phyloP scores from a whole-genome alignment of 2,888 invertebrate species.

The Drosophila niveifrons region DNA sequence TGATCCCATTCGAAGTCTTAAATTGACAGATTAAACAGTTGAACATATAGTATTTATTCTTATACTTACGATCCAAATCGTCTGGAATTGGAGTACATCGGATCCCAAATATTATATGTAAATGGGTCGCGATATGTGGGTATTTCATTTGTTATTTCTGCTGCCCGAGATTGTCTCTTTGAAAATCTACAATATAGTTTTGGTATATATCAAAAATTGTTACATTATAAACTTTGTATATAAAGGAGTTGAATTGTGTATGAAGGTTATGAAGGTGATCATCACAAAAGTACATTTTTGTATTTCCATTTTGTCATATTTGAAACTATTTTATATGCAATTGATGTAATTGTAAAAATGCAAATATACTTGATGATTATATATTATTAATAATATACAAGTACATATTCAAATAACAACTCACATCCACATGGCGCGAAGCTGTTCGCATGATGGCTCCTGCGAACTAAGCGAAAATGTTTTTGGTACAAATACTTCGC shows the following conservation, averaged over 20 bases:
- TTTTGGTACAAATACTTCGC: slow-evolving; percentile 83
- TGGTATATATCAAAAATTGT: background rate
- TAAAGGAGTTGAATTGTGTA: too few relatives aligned
- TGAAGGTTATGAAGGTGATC: too few relatives aligned
- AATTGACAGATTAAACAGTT: background rate
- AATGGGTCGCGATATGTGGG: slow-evolving; percentile 93
- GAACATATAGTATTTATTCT: background rate
- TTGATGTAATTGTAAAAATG: too few relatives aligned
- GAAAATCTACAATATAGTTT: slow-evolving; percentile 87
- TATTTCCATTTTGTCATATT: too few relatives aligned
- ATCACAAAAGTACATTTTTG: too few relatives aligned
- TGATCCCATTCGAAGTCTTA: slow-evolving; percentile 84
- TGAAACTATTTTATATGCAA: too few relatives aligned
- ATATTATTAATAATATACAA: background rate
- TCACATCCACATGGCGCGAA: slow-evolving; percentile 95
- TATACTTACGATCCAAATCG: slow-evolving; percentile 87
- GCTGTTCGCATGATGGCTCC: slow-evolving; percentile 94
- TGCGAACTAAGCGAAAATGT: slow-evolving; percentile 81
- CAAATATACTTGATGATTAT: too few relatives aligned
- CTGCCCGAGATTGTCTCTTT: slow-evolving; percentile 93
- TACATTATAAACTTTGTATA: background rate
- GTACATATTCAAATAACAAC: slow-evolving; percentile 27
- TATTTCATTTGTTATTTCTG: slow-evolving; percentile 94
- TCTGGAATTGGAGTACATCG: slow-evolving; percentile 87
- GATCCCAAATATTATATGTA: slow-evolving; percentile 93